Evolutionary conservation across 2,113 vertebrate genomes (phyloP).

Genomic region (Raphicerus campestris): DNA sequence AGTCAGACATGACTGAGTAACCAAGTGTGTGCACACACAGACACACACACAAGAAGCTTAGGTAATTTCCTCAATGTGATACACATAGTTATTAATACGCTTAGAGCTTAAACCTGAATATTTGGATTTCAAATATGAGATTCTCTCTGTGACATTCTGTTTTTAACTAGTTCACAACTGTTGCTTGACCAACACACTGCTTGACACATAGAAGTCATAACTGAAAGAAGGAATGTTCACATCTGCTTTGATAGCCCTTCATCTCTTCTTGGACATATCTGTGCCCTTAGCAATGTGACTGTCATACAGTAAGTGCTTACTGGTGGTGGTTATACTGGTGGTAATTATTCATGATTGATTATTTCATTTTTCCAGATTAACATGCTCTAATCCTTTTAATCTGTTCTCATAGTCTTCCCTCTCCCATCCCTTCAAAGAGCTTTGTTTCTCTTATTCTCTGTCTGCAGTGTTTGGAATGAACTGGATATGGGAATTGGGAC

Average conservation of each 20-base stretch:
- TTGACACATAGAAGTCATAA: background rate
- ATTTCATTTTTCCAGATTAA: conserved; percentile 3
- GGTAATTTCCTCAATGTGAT: background rate
- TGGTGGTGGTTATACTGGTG: background rate
- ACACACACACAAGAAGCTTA: background rate
- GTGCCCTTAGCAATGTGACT: background rate
- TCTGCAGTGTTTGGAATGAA: background rate
- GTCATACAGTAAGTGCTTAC: background rate
- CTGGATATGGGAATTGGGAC: background rate
- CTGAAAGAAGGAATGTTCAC: background rate
- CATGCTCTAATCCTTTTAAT: background rate
- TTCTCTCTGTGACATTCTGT: background rate
- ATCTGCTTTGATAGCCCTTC: background rate
- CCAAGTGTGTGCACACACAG: background rate
- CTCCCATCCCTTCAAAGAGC: background rate
- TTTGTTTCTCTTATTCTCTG: background rate
- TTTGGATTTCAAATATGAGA: background rate
- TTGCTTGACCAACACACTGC: background rate
- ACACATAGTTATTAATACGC: background rate
- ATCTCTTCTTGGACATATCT: conserved; percentile 1
- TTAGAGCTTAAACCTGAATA: conserved; percentile 9
- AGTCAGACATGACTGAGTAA: background rate
- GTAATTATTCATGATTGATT: background rate
- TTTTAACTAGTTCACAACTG: background rate
- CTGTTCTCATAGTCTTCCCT: background rate